phyloP scores from a whole-genome alignment of 2,797 vertebrate species.

The Distichodus sexfasciatus region DNA sequence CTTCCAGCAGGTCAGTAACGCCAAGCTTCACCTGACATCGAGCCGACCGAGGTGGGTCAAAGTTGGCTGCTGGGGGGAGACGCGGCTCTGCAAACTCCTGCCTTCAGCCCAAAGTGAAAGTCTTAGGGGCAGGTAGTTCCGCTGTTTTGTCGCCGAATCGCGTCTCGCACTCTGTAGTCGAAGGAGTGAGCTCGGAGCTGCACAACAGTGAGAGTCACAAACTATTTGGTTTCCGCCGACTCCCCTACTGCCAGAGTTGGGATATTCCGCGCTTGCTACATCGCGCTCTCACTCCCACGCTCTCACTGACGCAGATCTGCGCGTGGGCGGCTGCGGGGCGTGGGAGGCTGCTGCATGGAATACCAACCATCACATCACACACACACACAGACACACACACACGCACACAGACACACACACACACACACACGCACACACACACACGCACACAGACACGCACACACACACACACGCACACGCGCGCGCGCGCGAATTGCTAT shows the following conservation, averaged over 20 bases:
- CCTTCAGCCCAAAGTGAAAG: too few relatives aligned
- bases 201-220: conserved; percentile 31
- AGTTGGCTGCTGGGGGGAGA: too few relatives aligned
- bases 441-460: not conserved
- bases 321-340: conserved; percentile 68
- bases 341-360: conserved; percentile 63
- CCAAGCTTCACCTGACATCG: too few relatives aligned
- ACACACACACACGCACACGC: not conserved
- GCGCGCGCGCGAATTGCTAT: too few relatives aligned
- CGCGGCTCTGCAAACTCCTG: too few relatives aligned
- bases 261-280: conserved; percentile 53
- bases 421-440: not conserved
- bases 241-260: conserved; percentile 70
- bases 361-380: conserved; percentile 57
- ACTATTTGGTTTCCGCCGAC: conserved; percentile 49
- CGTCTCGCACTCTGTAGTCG: too few relatives aligned
- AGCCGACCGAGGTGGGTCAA: too few relatives aligned
- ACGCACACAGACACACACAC: not conserved
- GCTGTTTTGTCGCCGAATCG: too few relatives aligned
- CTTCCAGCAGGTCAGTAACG: too few relatives aligned
- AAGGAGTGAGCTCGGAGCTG: conserved; percentile 13
- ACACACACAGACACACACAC: not conserved
- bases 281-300: conserved; percentile 74
- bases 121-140: too few relatives aligned
- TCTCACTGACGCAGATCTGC: conserved; percentile 74